Evolutionary conservation across 2,797 vertebrate species (phyloP).

Genomic region (Myotis findleyi): DNA sequence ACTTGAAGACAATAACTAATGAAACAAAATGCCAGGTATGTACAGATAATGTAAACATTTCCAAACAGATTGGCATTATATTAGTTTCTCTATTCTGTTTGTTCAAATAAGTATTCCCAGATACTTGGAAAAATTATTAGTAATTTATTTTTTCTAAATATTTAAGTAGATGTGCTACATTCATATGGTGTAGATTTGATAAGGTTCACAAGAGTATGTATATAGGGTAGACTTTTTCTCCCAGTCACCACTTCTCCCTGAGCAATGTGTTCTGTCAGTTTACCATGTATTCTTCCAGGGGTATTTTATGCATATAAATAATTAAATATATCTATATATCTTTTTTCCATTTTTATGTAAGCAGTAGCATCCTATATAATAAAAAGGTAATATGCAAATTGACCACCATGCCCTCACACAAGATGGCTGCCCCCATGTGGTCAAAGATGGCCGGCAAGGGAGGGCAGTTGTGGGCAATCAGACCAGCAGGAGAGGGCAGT

Average conservation of each 20-base stretch:
- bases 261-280: neutral
- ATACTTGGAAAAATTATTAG: neutral
- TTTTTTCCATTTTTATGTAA: neutral
- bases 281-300: neutral
- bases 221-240: neutral
- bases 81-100: neutral
- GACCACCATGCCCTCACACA: too few species aligned
- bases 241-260: neutral
- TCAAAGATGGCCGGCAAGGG: too few species aligned
- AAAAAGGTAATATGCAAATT: too few species aligned
- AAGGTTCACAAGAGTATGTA: neutral
- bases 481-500: too few species aligned
- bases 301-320: neutral
- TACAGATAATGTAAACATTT: conserved; percentile 29
- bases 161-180: neutral
- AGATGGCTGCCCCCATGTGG: too few species aligned
- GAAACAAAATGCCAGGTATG: conserved; percentile 84
- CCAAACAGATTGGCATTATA: neutral
- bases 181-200: neutral
- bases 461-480: too few species aligned
- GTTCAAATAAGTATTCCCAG: neutral
- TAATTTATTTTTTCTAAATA: conserved; percentile 14
- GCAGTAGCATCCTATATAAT: neutral
- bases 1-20: conserved; percentile 76
- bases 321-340: neutral